Evolutionary conservation across 2,888 invertebrate species (phyloP).

Genomic region (Dryococelus australis): DNA sequence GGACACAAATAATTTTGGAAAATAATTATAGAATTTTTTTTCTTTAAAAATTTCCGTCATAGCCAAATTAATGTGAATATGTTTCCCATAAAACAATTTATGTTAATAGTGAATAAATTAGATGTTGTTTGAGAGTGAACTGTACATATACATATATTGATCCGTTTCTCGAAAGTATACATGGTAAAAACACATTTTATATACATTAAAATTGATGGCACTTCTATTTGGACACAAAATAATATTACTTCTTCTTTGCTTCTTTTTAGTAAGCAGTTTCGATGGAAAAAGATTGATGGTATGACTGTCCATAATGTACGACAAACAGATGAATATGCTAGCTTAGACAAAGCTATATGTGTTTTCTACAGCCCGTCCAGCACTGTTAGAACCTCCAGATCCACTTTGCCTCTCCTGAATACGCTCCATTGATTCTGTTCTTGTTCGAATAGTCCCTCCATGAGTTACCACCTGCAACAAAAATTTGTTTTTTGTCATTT

Average conservation of each 20-base stretch:
- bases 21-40: too few relatives aligned
- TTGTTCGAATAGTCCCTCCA: constrained; percentile 82
- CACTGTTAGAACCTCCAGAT: constrained; percentile 53
- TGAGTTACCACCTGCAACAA: constrained; percentile 71
- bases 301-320: neutral
- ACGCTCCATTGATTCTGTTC: constrained; percentile 79
- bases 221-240: neutral
- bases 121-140: too few relatives aligned
- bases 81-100: too few relatives aligned
- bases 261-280: neutral
- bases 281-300: neutral
- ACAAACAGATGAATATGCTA: neutral
- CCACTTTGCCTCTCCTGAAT: constrained; percentile 55
- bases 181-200: neutral
- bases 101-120: too few relatives aligned
- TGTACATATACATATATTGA: neutral
- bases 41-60: too few relatives aligned
- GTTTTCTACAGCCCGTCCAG: constrained; percentile 67
- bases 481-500: neutral
- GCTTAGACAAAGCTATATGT: constrained; percentile 69
- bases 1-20: too few relatives aligned
- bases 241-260: neutral
- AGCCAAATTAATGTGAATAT: too few relatives aligned
- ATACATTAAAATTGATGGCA: neutral
- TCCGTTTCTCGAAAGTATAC: neutral